Base-by-base conservation (phyloP, 2,888 invertebrate genomes). In the Galerucella calmariensis region DNA sequence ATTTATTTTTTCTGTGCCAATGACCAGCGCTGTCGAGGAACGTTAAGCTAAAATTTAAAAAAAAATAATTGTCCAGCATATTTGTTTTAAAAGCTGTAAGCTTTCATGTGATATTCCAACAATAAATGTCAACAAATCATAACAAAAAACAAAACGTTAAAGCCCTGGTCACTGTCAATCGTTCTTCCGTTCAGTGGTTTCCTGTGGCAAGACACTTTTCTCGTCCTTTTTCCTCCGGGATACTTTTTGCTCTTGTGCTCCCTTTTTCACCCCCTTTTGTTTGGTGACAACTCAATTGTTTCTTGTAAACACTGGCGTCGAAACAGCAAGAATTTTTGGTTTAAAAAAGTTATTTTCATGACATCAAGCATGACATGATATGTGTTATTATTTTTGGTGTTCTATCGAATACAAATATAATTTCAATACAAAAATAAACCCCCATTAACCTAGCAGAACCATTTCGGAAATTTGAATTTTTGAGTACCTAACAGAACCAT, bases 161-260 rank as follows among this genome's bases (percentile, higher is more conserved):
- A 75, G 62, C 58, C 69, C 74, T 72, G 77, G 63, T 79, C 75
- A 78, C 79, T 79, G 80, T 81, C 80, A 77, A 80, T 79, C 81
- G 78, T 67, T 81, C 80, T 82, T 81, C 80, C 81, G 78, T 79
- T 80, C 79, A 79, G 77, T 78, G 81, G 80, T 82, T 82, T 81
- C 81, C 80, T 80, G 80, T 79, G 78, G 67, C 72, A 72, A 76
- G 76, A 80, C 80, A 79, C 80, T 81, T 82, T 81, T 79, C 77
- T 76, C 71, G 73, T 78, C 77, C 74, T 76, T 75, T 69, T 65
- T 67, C 2, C 51, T 44, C 20, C 11, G 12, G 16, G 44, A 46
- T 6, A 20, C 44, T 65, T 65, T 65, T 65, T 65, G 12, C 16
- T 12, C 20, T 65, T 44, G 35, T 41, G 8, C 14, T 27, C n/a